Conservation (phyloP, 2,888 invertebrate genomes). For the Ophion costatus region DNA sequence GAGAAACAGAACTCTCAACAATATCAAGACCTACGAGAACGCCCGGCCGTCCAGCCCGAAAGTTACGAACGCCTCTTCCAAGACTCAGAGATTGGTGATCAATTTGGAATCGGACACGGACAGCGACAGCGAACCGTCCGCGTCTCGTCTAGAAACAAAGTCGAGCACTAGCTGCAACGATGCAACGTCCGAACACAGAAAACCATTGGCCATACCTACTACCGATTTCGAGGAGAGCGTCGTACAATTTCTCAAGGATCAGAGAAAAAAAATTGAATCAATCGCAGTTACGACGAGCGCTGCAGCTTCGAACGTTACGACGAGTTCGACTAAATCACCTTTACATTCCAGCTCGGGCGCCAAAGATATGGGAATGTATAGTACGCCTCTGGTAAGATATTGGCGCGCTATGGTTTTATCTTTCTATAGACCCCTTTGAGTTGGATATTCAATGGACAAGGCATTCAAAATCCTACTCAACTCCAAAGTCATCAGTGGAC, state of each 20-base stretch:
- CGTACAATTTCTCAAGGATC: constrained; percentile 79
- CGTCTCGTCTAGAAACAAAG: constrained; percentile 9
- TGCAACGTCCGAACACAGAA: constrained; percentile 33
- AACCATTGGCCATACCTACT: constrained; percentile 70
- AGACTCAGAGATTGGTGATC: constrained; percentile 76
- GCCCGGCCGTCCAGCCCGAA: constrained; percentile 69
- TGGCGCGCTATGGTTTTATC: background rate
- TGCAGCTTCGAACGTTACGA: constrained; percentile 37
- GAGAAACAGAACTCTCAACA: constrained; percentile 69
- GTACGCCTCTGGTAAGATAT: constrained; percentile 70
- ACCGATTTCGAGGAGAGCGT: constrained; percentile 81
- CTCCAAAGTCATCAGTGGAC: background rate
- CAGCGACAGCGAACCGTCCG: constrained; percentile 70
- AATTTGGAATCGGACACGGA: constrained; percentile 79
- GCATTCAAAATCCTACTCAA: background rate
- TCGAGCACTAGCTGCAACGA: background rate
- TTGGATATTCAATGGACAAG: background rate
- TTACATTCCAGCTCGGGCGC: constrained; percentile 24
- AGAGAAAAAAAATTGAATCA: constrained; percentile 79
- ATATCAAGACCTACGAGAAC: constrained; percentile 69
- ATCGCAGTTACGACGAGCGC: constrained; percentile 52
- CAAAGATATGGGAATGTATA: constrained; percentile 53
- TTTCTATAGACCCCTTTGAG: background rate
- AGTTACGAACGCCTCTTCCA: constrained; percentile 65
- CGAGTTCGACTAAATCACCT: constrained; percentile 26